Percentiles rank a stretch among this genome's conserved stretches.
Evolutionary conservation across 2,797 vertebrate genomes (phyloP).

Genomic region (Clarias platycephalus): DNA sequence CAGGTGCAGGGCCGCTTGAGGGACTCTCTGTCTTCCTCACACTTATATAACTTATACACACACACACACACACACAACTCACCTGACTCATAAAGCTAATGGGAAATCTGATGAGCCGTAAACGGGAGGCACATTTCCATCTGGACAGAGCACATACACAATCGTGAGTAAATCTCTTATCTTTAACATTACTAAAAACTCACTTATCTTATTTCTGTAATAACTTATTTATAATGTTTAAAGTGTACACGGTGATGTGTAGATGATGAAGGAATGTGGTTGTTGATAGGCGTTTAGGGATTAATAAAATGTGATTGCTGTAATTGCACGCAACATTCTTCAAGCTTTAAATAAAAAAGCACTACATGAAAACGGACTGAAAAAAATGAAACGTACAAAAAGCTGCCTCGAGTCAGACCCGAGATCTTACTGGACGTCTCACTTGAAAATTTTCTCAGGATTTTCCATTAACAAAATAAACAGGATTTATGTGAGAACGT

Average conservation of each 20-base stretch:
- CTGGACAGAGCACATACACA: background rate
- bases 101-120: background rate
- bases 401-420: background rate
- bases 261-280: background rate
- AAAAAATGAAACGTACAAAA: background rate
- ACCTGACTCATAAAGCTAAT: constrained; percentile 11
- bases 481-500: background rate
- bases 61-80: background rate
- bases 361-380: background rate
- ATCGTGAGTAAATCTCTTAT: background rate
- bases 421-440: background rate
- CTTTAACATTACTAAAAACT: background rate
- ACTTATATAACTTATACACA: background rate
- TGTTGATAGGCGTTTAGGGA: background rate
- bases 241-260: background rate
- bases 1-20: constrained; percentile 5
- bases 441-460: background rate
- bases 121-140: background rate
- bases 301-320: background rate
- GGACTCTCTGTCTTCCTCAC: background rate
- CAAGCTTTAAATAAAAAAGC: background rate
- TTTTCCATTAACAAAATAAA: background rate
- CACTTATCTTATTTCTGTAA: background rate
- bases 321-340: background rate
- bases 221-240: background rate